Base-by-base conservation (phyloP, 2,113 vertebrate genomes). In the Archilochus colubris region DNA sequence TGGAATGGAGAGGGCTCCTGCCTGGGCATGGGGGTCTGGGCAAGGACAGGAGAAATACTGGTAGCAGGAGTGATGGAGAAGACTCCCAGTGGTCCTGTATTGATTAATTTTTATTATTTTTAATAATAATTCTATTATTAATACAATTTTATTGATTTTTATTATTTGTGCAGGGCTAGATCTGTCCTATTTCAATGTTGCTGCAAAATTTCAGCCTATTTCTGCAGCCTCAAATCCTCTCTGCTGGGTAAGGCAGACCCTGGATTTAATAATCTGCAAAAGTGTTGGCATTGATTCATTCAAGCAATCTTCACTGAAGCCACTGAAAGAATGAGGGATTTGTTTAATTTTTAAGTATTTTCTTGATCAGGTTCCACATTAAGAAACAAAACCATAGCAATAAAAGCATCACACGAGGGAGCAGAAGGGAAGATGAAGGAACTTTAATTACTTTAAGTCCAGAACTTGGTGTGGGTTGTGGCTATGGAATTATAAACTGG, bases 231-330 rank as follows among this genome's bases (percentile, higher is more conserved):
- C 33, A 58, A 40, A 33, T 6, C 12, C 64, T 20, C 27, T 54
- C 64, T 74, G 55, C 57, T 51, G 62, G 24, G 58, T 53, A 33
- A 46, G 24, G 21, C 31, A 73, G 82, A 57, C 16, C 24, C 59
- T 90, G 1, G 0, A 13, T 74, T 44, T 46, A 70, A 40, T 0
- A 1, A 14, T 66, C 46, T 55, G 51, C 18, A 76, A n/a, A 68
- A 0, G 0, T 57, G 12, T 74, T 73, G 66, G 58, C 20, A 27
- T 16, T 62, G 43, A 53, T 55, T 82, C 31, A 8, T 36, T 10
- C 21, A 25, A 79, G 40, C n/a, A 55, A 64, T 54, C 33, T 31
- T 30, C 15, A 11, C 38, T n/a, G 81, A 46, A 82, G 40, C 62
- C 7, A 4, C 51, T 14, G 33, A 30, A 51, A 63, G 10, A 28